Base-by-base conservation (phyloP, 2,797 vertebrate species). In the Lacerta bilineata region DNA sequence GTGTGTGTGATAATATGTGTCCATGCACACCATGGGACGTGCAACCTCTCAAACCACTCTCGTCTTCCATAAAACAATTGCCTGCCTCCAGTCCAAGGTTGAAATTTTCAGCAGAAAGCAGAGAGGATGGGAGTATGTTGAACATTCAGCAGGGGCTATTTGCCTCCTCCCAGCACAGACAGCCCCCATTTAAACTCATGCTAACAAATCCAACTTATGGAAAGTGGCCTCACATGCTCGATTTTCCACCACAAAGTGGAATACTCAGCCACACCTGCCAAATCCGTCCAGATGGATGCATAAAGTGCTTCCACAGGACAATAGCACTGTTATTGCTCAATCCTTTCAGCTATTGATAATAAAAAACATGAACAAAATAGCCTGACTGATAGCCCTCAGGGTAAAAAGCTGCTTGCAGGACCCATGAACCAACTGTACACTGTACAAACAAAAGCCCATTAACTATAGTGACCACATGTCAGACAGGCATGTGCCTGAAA, bases 401-500 rank as follows among this genome's bases (percentile, higher is more conserved):
- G 80, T 29, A 87, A 83, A 92, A 92, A 91, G 27, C 10, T 76
- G 78, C 41, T 88, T 81, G 69, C 15, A 59, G 1, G 8, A 61
- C 8, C 89, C n/a, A 18, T 7, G 36, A 85, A 20, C 10, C 15
- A 55, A 55, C 50, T 55, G 50, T 55, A 55, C 50, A 74, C 4
- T 43, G 23, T 17, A 79, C 17, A 88, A 90, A 68, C 10, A 88
- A 91, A 88, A 33, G 2, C 2, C 18, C 10, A 2, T 55, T 87
- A 82, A 9, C 20, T 15, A 3, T 66, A 79, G 15, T 39, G 29
- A 50, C n/a, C 1, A 5, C 39, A 11, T 29, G 55, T 10, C 23
- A 33, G 46, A 92, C 84, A 90, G 88, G 41, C 2, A 87, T 87
- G 64, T 80, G 20, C 36, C 13, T 71, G 80, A 23, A 92, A 79